These are phyloP conservation scores for Latrodectus hesperus DNA, from an alignment of 2,888 invertebrate species.

Conservation along the genomic window DNA sequence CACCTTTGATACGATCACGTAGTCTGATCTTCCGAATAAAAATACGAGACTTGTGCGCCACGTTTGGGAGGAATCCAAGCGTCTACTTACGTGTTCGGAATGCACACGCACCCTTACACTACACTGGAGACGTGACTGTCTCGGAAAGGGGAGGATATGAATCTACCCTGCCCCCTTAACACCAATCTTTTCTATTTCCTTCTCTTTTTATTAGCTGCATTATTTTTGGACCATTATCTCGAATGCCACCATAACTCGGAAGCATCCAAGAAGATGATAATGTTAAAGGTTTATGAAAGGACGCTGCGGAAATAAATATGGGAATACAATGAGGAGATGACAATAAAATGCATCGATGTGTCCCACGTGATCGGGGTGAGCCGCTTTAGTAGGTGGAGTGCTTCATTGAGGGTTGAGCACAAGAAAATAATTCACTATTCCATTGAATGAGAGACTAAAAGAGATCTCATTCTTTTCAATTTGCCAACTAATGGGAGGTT, in stretches of 20 bases:
- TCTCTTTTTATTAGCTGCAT: conserved; percentile 1
- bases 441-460: too few relatives aligned
- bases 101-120: conserved; percentile 6
- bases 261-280: conserved; percentile 11
- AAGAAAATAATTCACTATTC: too few relatives aligned
- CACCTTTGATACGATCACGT: conserved; percentile 37
- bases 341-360: conserved; percentile 47
- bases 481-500: too few relatives aligned
- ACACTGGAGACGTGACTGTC: conserved; percentile 22
- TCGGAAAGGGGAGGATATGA: conserved; percentile 4
- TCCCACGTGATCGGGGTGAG: conserved; percentile 20
- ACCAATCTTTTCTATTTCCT: conserved; percentile 22
- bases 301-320: conserved; percentile 15
- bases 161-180: not conserved
- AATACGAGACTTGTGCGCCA: conserved; percentile 30
- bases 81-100: conserved; percentile 45
- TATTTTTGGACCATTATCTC: not conserved
- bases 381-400: too few relatives aligned
- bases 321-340: conserved; percentile 36
- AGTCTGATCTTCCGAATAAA: conserved; percentile 15
- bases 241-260: conserved; percentile 18
- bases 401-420: too few relatives aligned
- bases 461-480: too few relatives aligned
- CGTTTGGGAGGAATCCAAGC: conserved; percentile 56
- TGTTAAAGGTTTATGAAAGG: conserved; percentile 40